These are phyloP conservation scores for Lacerta bilineata DNA, from an alignment of 2,797 vertebrate species.

Conservation along the genomic window DNA sequence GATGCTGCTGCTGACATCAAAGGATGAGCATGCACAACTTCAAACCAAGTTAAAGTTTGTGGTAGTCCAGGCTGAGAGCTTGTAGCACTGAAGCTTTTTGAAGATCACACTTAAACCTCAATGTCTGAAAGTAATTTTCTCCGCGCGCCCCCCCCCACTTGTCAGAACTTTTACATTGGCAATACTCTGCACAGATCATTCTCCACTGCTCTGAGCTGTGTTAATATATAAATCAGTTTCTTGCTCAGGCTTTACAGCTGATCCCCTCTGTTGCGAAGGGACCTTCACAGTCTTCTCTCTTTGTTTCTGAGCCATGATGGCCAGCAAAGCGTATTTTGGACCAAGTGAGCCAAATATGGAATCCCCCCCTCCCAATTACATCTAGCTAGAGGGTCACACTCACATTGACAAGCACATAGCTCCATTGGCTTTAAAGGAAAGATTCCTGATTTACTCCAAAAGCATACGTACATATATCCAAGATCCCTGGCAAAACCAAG, in stretches of 20 bases:
- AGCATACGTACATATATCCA: neutral
- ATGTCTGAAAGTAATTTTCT: slow-evolving; percentile 20
- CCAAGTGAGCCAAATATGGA: slow-evolving; percentile 5
- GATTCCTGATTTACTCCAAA: neutral
- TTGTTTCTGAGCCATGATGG: slow-evolving; percentile 15
- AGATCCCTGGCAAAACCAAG: neutral
- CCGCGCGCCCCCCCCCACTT: neutral
- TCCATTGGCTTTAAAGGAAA: neutral
- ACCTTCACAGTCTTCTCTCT: slow-evolving; percentile 18
- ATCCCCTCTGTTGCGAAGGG: slow-evolving; percentile 9
- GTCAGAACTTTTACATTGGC: neutral
- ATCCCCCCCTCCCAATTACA: neutral
- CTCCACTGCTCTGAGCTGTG: neutral
- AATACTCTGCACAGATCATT: neutral
- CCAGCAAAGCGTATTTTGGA: slow-evolving; percentile 28
- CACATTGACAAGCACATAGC: neutral
- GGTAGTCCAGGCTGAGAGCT: neutral
- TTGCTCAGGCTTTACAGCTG: slow-evolving; percentile 24
- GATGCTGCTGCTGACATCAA: neutral
- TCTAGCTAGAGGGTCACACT: neutral
- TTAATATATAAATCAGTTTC: slow-evolving; percentile 23
- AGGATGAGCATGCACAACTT: neutral
- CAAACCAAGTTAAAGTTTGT: neutral
- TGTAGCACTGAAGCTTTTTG: neutral
- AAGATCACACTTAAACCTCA: neutral